These are phyloP conservation scores for Peromyscus californicus DNA, from an alignment of 2,113 vertebrate species.

Conservation along the genomic window DNA sequence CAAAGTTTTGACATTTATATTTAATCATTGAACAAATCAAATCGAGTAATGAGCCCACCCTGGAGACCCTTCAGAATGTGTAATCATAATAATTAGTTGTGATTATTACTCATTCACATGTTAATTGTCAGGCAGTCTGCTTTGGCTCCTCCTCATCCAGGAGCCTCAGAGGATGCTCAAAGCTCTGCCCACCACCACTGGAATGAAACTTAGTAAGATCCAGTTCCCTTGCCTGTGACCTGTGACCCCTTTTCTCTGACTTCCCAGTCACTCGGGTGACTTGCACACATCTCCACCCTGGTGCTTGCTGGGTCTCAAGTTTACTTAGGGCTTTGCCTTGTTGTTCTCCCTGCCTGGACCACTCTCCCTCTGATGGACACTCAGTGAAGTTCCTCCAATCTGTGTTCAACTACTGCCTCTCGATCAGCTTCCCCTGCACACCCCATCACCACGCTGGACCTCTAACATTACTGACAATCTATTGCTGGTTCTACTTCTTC, in stretches of 20 bases:
- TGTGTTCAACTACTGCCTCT: not conserved
- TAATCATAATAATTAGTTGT: constrained; percentile 13
- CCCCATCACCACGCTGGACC: rapidly evolving
- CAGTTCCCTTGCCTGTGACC: not conserved
- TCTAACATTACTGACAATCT: not conserved
- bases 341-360: not conserved
- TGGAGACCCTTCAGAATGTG: not conserved
- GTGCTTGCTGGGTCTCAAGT: not conserved
- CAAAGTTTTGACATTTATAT: constrained; percentile 46
- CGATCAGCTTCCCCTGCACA: not conserved
- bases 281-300: not conserved
- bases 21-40: constrained; percentile 20
- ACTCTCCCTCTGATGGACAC: not conserved
- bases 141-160: not conserved
- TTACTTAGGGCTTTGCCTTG: not conserved
- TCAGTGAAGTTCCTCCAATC: not conserved
- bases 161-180: not conserved
- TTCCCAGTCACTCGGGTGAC: not conserved
- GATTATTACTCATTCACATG: not conserved
- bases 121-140: constrained; percentile 33
- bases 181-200: not conserved
- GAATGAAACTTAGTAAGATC: rapidly evolving
- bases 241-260: not conserved
- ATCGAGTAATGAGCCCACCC: not conserved
- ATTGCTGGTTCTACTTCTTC: not conserved